Conservation (phyloP, 2,113 vertebrate species). For the Zosterops hypoxanthus region DNA sequence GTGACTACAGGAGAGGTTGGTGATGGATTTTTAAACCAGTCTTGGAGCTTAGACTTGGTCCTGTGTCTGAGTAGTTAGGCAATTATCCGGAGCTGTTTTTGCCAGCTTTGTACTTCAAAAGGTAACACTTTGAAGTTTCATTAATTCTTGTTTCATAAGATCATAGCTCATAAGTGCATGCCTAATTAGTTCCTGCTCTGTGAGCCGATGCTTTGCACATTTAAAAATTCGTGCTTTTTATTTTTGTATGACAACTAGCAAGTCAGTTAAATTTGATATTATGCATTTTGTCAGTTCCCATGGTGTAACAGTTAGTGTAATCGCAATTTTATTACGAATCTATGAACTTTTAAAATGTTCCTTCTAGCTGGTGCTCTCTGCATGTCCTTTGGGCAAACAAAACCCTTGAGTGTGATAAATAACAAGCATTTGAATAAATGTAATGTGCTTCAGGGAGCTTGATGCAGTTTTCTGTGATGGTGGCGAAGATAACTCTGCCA, state of each 20-base stretch:
- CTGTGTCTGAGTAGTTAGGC: neutral
- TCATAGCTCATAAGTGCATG: slow-evolving; percentile 24
- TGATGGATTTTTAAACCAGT: neutral
- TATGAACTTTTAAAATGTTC: neutral
- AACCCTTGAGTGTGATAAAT: neutral
- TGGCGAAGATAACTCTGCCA: neutral
- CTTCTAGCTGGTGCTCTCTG: neutral
- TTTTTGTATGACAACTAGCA: neutral
- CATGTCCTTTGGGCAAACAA: slow-evolving; percentile 6
- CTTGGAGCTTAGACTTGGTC: neutral
- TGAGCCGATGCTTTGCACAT: slow-evolving; percentile 17
- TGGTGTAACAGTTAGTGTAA: neutral
- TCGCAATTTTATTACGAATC: slow-evolving; percentile 32
- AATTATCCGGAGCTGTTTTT: slow-evolving; percentile 12
- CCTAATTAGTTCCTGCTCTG: slow-evolving; percentile 39
- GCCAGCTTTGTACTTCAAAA: slow-evolving; percentile 46
- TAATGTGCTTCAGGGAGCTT: slow-evolving; percentile 30
- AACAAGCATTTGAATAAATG: neutral
- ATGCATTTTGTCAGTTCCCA: neutral
- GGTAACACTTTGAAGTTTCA: slow-evolving; percentile 42
- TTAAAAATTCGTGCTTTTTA: neutral
- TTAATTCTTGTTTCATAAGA: slow-evolving; percentile 54
- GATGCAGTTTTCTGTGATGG: neutral
- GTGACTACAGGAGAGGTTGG: neutral
- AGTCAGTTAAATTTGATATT: neutral